A percentile compares a stretch with the other conserved stretches of the same genome.
These are phyloP conservation scores for Numida meleagris DNA, from an alignment of 2,113 vertebrate species.

Conservation along the genomic window DNA sequence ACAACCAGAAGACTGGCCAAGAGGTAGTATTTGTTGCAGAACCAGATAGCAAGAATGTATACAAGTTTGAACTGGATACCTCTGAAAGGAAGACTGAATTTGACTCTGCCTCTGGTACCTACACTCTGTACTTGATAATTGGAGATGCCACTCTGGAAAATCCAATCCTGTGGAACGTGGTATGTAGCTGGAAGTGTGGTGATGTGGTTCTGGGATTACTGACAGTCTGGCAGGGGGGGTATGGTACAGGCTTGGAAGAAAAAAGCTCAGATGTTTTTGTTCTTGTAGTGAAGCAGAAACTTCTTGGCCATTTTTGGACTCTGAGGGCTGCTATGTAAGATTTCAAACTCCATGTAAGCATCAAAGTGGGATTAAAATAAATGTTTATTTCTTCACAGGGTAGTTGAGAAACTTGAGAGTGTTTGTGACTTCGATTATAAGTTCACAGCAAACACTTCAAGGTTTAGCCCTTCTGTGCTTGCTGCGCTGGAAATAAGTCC, in stretches of 20 bases:
- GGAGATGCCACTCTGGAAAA: conserved; percentile 98
- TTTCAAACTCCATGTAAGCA: neutral
- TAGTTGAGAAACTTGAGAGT: neutral
- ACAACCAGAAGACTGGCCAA: conserved; percentile 96
- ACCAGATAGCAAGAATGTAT: conserved; percentile 92
- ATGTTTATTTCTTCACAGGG: neutral
- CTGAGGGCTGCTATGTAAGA: neutral
- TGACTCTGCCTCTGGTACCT: conserved; percentile 94
- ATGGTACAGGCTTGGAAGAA: neutral
- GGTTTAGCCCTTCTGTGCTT: neutral
- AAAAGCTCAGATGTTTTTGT: neutral
- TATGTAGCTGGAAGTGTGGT: conserved; percentile 67
- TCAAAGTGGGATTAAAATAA: neutral
- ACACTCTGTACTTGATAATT: conserved; percentile 93
- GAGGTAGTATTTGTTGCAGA: conserved; percentile 99
- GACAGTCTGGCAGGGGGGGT: neutral
- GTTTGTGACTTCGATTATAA: neutral
- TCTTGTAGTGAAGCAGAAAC: neutral
- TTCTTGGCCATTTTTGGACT: neutral
- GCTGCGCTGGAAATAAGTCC: neutral
- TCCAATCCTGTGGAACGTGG: conserved; percentile 97
- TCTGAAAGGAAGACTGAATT: conserved; percentile 93
- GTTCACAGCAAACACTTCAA: neutral
- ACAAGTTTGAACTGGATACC: conserved; percentile 97
- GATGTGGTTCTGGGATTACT: neutral